Conservation (phyloP, 2,888 invertebrate genomes). For the Hipparchia semele region DNA sequence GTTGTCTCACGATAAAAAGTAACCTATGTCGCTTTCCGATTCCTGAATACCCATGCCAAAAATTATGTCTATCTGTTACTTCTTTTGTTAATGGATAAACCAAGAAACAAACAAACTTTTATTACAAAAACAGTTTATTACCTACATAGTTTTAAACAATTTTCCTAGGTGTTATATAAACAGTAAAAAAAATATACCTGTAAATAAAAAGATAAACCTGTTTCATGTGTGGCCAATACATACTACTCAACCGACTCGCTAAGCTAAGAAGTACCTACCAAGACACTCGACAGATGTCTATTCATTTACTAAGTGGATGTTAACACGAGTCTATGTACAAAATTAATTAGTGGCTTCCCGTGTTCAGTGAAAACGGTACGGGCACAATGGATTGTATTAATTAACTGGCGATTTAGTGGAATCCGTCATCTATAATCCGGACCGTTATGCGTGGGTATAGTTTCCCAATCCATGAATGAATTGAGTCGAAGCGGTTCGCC, state of each 20-base stretch:
- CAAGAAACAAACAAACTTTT: no score
- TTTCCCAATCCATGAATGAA: constrained; percentile 80
- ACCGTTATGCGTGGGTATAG: constrained; percentile 73
- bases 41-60: no score
- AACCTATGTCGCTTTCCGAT: no score
- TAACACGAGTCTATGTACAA: constrained; percentile 40
- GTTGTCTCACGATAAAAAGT: no score
- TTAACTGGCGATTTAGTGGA: constrained; percentile 71
- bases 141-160: no score
- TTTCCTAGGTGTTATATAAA: no score
- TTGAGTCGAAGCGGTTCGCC: constrained; percentile 64
- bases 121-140: no score
- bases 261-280: not conserved
- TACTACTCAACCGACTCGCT: not conserved
- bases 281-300: constrained; percentile 3
- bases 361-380: constrained; percentile 55
- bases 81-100: no score
- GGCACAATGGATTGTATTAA: constrained; percentile 64
- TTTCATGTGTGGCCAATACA: constrained; percentile 1
- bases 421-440: constrained; percentile 51
- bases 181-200: no score
- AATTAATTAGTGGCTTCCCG: constrained; percentile 58
- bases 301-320: constrained; percentile 26
- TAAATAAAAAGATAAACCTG: no score
- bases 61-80: no score